Base-by-base conservation (phyloP, 1,140 invertebrate species). In the Calephelis nemesis region DNA sequence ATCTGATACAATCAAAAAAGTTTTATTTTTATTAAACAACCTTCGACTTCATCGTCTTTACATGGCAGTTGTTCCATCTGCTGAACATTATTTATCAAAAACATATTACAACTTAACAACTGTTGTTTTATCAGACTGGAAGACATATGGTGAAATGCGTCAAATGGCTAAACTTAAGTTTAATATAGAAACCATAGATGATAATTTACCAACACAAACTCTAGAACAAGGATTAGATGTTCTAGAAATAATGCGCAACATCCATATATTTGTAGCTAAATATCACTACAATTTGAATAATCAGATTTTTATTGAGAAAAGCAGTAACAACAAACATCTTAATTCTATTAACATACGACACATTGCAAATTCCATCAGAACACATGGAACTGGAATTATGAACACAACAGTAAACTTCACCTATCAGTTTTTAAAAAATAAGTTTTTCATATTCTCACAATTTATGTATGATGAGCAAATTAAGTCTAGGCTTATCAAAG, bases 391-490 rank as follows among this genome's bases (percentile, higher is more conserved):
- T 30, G 99, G 99, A 4, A 98, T 99, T 64, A 98, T 99, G 94
- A 99, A 98, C 80, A 99, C 98, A 0, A 98, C 98, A 1, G 95
- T 99, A 0, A 99, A 99, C 85, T 98, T 98, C 85, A 98, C 98
- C 0, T 99, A 99, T 92, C 98, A 99, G 90, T 99, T 99, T 92
- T 92, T 99, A 54, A 94, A 96, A 69, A 96, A 98, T 69, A 99
- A 99, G 89, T 97, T 99, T 77, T 96, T 96, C 74, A 96, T 96
- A 5, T 99, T 99, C 85, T 99, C 98, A 2, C 98, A 99, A 88
- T 99, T 99, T 88, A 94, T 99, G 76, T 99, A 96, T 87, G 98
- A 99, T 90, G 99, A 99, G 91, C 98, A 99, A 77, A 99, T 99
- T 63, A 99, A 99, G 88, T 99, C 98, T 0, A 94, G 97, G 65